Percentiles rank a stretch among this genome's conserved stretches.
phyloP scores from a whole-genome alignment of 1,140 invertebrate species.

The Trialeurodes vaporariorum region DNA sequence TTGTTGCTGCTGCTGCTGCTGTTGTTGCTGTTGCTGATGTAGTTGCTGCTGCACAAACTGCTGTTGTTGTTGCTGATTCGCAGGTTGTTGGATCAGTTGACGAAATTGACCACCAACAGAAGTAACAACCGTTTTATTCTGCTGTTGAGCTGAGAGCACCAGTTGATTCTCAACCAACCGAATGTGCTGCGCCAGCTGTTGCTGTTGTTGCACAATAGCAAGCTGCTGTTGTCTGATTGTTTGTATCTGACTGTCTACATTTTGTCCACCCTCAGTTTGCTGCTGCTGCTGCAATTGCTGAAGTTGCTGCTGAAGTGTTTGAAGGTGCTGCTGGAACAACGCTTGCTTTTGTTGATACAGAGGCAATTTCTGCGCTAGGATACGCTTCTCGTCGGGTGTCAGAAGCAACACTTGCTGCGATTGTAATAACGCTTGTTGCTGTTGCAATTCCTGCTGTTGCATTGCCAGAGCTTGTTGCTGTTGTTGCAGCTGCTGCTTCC shows the following conservation, averaged over 20 bases:
- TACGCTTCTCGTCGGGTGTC: conserved; percentile 16
- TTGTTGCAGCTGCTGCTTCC: conserved; percentile 11
- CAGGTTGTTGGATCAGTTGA: conserved; percentile 14
- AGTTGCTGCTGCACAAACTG: conserved; percentile 17
- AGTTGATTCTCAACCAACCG: conserved; percentile 21
- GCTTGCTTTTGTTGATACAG: conserved; percentile 37
- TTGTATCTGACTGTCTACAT: not conserved
- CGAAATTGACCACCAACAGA: not conserved
- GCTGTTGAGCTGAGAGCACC: conserved; percentile 19
- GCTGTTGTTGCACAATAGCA: conserved; percentile 26
- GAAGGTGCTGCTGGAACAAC: conserved; percentile 21
- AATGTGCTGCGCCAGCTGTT: conserved; percentile 31
- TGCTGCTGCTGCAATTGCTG: conserved; percentile 22
- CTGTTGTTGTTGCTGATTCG: conserved; percentile 20
- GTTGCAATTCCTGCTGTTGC: conserved; percentile 35
- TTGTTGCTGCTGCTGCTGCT: not conserved
- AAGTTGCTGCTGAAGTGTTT: conserved; percentile 18
- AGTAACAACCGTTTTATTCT: conserved; percentile 6
- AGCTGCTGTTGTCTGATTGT: conserved; percentile 14
- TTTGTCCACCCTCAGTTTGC: conserved; percentile 5
- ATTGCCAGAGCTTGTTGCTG: conserved; percentile 25
- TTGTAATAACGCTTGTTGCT: conserved; percentile 40
- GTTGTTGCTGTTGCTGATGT: conserved; percentile 20
- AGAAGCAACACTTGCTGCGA: conserved; percentile 28
- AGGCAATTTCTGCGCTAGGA: conserved; percentile 34